These are phyloP conservation scores for Sus cebifrons DNA, from an alignment of 2,797 vertebrate species.

Conservation along the genomic window DNA sequence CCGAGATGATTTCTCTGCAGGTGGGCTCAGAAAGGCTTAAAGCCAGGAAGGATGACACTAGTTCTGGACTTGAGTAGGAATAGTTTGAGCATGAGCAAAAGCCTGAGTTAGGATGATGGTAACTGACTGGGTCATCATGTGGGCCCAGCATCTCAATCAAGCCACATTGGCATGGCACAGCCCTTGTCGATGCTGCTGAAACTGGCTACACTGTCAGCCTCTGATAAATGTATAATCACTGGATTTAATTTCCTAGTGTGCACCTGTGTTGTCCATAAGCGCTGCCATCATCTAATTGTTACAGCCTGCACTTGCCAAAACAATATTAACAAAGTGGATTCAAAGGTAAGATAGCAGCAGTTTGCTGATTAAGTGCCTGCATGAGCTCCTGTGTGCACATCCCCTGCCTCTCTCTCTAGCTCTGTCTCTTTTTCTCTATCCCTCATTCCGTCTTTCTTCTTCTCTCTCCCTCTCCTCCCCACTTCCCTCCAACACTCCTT, in stretches of 20 bases:
- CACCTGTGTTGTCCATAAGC: slow-evolving; percentile 98
- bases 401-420: rapidly evolving
- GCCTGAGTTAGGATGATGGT: background rate
- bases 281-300: slow-evolving; percentile 97
- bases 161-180: background rate
- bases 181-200: background rate
- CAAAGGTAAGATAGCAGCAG: slow-evolving; percentile 88
- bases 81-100: background rate
- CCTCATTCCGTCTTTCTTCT: no score
- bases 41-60: background rate
- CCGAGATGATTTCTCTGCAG: background rate
- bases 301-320: slow-evolving; percentile 97
- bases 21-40: background rate
- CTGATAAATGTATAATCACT: slow-evolving; percentile 69
- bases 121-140: rapidly evolving
- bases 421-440: background rate
- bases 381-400: rapidly evolving
- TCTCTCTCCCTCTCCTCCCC: background rate
- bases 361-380: background rate
- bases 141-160: background rate
- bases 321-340: slow-evolving; percentile 93
- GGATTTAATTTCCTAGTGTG: slow-evolving; percentile 93
- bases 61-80: background rate
- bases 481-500: background rate
- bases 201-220: slow-evolving; percentile 20